Conservation (phyloP, 2,888 invertebrate species). For the Chymomyza caudatula region DNA sequence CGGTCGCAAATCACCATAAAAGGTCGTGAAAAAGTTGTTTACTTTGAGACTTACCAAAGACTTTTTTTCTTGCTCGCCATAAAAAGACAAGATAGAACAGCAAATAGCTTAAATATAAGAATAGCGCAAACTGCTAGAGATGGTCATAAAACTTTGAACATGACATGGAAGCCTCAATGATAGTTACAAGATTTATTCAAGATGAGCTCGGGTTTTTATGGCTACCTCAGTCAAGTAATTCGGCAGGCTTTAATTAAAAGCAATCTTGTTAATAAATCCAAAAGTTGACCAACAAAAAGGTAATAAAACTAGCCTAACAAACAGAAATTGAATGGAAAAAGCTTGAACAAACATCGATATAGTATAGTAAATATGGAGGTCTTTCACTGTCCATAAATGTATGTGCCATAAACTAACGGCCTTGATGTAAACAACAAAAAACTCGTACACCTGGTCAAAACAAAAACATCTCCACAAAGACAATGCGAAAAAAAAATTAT, state of each 20-base stretch:
- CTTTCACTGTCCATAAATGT: neutral
- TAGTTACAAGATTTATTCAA: constrained; percentile 50
- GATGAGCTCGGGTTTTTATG: constrained; percentile 3
- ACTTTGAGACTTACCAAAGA: constrained; percentile 21
- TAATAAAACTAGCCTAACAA: neutral
- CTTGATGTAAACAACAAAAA: neutral
- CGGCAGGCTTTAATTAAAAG: neutral
- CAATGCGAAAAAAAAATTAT: neutral
- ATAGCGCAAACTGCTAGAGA: neutral
- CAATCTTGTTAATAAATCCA: neutral
- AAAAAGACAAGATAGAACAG: constrained; percentile 38
- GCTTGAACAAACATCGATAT: neutral
- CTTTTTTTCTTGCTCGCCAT: constrained; percentile 35
- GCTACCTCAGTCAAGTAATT: neutral
- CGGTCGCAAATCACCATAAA: constrained; percentile 43
- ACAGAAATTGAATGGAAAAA: neutral
- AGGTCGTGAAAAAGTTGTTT: constrained; percentile 51
- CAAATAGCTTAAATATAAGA: neutral
- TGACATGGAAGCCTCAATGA: constrained; percentile 42
- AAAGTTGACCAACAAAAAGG: neutral
- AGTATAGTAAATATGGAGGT: neutral
- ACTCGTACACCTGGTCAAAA: neutral
- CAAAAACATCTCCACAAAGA: neutral
- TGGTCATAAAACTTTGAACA: constrained; percentile 37
- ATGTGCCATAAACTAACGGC: neutral